phyloP scores from a whole-genome alignment of 2,888 invertebrate species.

The Cephus rjabovi region DNA sequence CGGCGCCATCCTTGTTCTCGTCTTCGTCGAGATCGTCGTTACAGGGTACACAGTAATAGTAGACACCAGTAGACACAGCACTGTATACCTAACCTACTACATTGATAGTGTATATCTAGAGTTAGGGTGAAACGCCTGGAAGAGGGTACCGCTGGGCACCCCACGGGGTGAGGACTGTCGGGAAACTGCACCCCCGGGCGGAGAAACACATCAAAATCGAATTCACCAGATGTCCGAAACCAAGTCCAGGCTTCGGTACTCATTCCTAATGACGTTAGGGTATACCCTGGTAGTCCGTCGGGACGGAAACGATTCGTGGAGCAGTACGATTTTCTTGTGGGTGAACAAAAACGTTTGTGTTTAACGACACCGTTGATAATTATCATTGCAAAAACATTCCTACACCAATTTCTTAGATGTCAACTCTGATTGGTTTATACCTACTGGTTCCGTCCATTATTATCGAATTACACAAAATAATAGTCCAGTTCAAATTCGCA shows the following conservation, averaged over 20 bases:
- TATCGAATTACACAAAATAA: neutral
- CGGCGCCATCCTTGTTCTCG: slow-evolving; percentile 29
- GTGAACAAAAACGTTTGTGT: neutral
- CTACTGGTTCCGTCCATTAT: neutral
- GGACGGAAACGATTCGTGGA: slow-evolving; percentile 1
- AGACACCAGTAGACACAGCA: slow-evolving; percentile 18
- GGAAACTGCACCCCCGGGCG: slow-evolving; percentile 45
- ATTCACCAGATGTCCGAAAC: slow-evolving; percentile 65
- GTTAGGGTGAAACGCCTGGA: neutral
- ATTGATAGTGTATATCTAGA: neutral
- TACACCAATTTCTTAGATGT: neutral
- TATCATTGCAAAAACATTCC: neutral
- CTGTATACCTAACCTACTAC: slow-evolving; percentile 2
- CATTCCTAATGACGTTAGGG: slow-evolving; percentile 53
- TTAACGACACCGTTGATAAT: neutral
- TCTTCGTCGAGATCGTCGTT: slow-evolving; percentile 39
- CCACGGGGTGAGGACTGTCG: slow-evolving; percentile 7
- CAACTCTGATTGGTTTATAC: neutral
- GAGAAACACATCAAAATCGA: slow-evolving; percentile 66
- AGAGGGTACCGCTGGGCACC: slow-evolving; percentile 9
- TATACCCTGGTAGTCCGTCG: slow-evolving; percentile 8
- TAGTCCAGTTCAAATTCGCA: neutral
- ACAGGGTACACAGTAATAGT: slow-evolving; percentile 7
- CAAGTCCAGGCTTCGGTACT: slow-evolving; percentile 35
- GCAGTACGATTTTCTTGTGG: neutral